Evolutionary conservation across 1,140 invertebrate species (phyloP).

Genomic region (Rhynchophorus ferrugineus): DNA sequence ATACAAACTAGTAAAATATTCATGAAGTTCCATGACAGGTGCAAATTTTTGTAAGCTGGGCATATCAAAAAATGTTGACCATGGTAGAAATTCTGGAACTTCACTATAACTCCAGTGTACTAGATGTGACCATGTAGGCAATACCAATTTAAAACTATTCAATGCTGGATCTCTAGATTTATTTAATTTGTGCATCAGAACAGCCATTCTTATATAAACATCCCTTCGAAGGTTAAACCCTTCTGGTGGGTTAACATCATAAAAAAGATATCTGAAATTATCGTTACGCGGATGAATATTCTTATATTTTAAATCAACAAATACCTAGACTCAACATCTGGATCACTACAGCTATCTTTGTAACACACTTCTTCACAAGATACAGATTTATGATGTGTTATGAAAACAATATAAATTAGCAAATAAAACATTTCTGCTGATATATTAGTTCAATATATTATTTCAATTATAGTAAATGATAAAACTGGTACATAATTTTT

Average conservation of each 20-base stretch:
- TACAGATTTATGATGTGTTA: too few species aligned
- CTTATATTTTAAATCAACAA: neutral
- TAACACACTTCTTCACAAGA: conserved; percentile 3
- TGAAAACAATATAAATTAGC: too few species aligned
- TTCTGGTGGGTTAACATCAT: conserved; percentile 90
- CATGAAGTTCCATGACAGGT: conserved; percentile 81
- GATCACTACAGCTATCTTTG: conserved; percentile 1
- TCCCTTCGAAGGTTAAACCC: conserved; percentile 95
- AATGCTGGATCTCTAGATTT: conserved; percentile 41
- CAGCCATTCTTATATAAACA: conserved; percentile 88
- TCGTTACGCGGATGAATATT: neutral
- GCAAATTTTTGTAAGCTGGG: conserved; percentile 68
- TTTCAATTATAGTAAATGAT: too few species aligned
- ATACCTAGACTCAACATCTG: neutral
- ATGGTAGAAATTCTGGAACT: conserved; percentile 51
- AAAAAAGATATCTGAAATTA: conserved; percentile 63
- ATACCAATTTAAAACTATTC: conserved; percentile 54
- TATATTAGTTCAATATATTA: too few species aligned
- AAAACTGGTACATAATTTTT: too few species aligned
- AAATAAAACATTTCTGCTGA: too few species aligned
- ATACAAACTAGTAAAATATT: conserved; percentile 61
- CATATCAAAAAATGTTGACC: conserved; percentile 84
- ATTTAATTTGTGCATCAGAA: conserved; percentile 62
- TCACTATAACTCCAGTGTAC: conserved; percentile 80
- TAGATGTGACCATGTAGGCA: conserved; percentile 85